Base-by-base conservation (phyloP, 2,113 vertebrate genomes). In the Ammodytes marinus region DNA sequence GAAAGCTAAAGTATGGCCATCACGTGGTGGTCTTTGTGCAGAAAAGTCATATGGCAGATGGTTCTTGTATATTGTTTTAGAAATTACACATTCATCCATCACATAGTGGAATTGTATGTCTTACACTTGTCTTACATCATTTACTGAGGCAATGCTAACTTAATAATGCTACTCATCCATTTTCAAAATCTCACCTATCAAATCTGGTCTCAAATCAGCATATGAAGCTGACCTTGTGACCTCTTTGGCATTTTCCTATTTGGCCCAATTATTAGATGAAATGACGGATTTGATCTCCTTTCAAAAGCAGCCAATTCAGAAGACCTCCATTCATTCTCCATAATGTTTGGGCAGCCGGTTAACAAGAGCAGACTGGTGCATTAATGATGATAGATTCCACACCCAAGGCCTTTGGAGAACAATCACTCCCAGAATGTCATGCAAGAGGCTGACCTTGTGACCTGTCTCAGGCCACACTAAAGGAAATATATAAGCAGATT, bases 311-410 rank as follows among this genome's bases (percentile, higher is more conserved):
- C 94, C 94, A 74, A 95, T 96, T 96, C 93, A 95, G 88, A 96
- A 92, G 93, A 92, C 93, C 74, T 89, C 93, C 90, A 95, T 96
- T 95, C 95, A 94, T 95, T 95, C 89, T 94, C 95, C 93, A 90
- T 95, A 95, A 95, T 96, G 95, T 95, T 96, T 96, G 94, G 93
- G 93, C 93, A 92, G 95, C 93, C 93, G 79, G 92, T 95, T 96
- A 96, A 96, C 95, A 96, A 95, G 93, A 95, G 93, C 80, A 80
- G 94, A 94, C 94, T 90, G 95, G 95, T 94, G 96, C 96, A 97
- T 98, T 98, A 97, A 98, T 97, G 97, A 97, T 99, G 97, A 99
- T 97, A 95, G 96, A 99, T 99, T 97, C 96, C 95, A 94, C 95
- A 93, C 85, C 84, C 92, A 87, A 91, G 93, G 93, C 96, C 96